Conservation (phyloP, 2,888 invertebrate species). For the Macrosiphum euphorbiae region DNA sequence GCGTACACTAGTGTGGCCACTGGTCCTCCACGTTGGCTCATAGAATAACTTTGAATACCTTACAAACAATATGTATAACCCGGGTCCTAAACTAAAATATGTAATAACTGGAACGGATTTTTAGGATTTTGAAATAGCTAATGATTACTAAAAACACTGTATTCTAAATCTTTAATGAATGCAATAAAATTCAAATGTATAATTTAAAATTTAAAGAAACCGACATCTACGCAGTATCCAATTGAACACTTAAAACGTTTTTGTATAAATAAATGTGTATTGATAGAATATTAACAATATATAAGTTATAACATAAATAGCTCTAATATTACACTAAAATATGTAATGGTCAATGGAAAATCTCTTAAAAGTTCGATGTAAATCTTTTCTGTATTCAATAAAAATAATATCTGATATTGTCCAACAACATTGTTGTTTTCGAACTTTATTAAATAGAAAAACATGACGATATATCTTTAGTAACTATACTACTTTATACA, state of each 20-base stretch:
- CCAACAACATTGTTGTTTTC: not conserved
- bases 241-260: not conserved
- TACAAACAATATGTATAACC: not conserved
- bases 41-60: not conserved
- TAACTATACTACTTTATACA: not conserved
- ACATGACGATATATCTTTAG: not conserved
- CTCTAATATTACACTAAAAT: not conserved
- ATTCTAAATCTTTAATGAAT: not conserved
- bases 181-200: not conserved
- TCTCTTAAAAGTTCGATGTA: not conserved
- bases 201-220: not conserved
- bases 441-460: not conserved
- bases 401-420: not conserved
- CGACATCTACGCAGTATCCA: not conserved
- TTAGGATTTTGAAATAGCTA: not conserved
- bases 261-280: not conserved
- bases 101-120: not conserved
- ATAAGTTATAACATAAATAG: not conserved
- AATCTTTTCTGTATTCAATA: not conserved
- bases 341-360: not conserved
- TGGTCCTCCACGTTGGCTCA: not conserved
- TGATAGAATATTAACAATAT: not conserved
- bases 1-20: not conserved
- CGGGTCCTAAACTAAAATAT: not conserved
- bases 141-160: not conserved